Evolutionary conservation across 2,797 vertebrate species (phyloP), one percentile per base, ranked within the genome.

Genomic region (Coluber constrictor): DNA sequence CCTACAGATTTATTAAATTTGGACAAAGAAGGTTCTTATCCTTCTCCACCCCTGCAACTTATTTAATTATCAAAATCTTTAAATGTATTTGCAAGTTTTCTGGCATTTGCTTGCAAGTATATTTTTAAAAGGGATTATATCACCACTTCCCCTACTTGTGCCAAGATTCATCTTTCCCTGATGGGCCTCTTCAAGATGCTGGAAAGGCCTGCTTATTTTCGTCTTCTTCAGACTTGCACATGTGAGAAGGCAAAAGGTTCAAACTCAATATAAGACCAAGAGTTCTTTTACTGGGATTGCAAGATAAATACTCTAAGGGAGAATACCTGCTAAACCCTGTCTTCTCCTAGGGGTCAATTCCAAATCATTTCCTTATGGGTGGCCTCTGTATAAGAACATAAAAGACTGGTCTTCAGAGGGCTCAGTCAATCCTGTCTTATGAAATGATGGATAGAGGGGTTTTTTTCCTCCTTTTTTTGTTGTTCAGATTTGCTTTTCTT

Each of bases 71-170:
- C 61, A 61, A 87, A 86, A 43, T 56, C 55, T 91, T 92, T 91
- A 91, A 90, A 87, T 79, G 87, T 87, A 89, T n/a, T 88, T 92
- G 79, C 56, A 47, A 90, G 25, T 87, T 51, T 57, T 92, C 87
- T 90, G 89, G 74, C 27, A 89, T 87, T 91, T 87, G 55, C 89
- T 94, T 90, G 32, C 27, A 93, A 79, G 55, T 74, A 86, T 79
- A 25, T 79, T 91, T 94, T 60, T 15, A 87, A 92, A 55, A 70
- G 47, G 89, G 63, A 60, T 92, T 93, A 93, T 92, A 92, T 94
- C 94, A 57, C 87, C 27, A 87, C 83, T 93, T 92, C 87, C 86
- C 91, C 29, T 91, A 74, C 61, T 55, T 51, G 37, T 93, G 90
- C 91, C 94, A 94, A 63, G 74, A 89, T 74, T 32, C 57, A 29